phyloP scores from a whole-genome alignment of 1,140 invertebrate genomes.

The Zaprionus gabonicus region DNA sequence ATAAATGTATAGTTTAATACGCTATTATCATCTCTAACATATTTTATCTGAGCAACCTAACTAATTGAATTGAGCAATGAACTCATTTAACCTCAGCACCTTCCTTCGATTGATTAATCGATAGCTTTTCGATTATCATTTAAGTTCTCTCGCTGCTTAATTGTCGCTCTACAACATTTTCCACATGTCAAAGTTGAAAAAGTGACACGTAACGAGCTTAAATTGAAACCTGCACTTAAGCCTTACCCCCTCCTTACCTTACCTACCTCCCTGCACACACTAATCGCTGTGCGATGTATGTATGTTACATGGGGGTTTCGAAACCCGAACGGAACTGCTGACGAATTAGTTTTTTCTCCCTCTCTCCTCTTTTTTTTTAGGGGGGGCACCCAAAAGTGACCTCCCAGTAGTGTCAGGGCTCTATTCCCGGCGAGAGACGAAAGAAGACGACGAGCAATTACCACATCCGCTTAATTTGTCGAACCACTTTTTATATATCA shows the following conservation, averaged over 20 bases:
- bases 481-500: conserved; percentile 47
- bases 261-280: not conserved
- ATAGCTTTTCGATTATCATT: not conserved
- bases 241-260: not conserved
- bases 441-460: conserved; percentile 61
- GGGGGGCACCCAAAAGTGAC: not conserved
- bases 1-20: not conserved
- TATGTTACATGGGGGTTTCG: not conserved
- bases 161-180: not conserved
- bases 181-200: conserved; percentile 9
- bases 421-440: conserved; percentile 8
- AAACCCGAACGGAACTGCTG: conserved; percentile 8
- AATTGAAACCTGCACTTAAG: conserved; percentile 10
- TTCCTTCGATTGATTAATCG: not conserved
- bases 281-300: not conserved
- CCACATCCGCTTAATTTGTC: conserved; percentile 75
- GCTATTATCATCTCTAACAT: not conserved
- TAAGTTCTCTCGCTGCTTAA: not conserved
- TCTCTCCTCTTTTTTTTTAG: not conserved
- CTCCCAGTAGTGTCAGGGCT: conserved; percentile 15
- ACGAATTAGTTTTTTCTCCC: conserved; percentile 1
- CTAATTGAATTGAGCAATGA: not conserved
- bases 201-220: conserved; percentile 8
- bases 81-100: not conserved
- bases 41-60: not conserved